phyloP scores from a whole-genome alignment of 2,113 vertebrate genomes.

The Macroglossus sobrinus region DNA sequence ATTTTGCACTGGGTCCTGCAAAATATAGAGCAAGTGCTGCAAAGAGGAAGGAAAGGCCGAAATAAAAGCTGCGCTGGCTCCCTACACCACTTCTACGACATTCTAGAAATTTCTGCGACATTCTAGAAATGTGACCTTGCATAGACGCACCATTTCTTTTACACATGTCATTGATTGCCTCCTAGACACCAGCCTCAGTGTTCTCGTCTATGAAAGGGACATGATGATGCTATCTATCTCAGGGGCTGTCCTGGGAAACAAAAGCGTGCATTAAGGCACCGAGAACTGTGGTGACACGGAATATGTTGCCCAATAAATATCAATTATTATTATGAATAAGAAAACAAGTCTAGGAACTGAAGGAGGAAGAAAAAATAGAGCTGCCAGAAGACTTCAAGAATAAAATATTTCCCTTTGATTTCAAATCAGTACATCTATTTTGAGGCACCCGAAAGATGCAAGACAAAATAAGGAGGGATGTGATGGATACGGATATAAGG shows the following conservation, averaged over 20 bases:
- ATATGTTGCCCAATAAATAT: background rate
- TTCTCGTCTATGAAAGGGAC: background rate
- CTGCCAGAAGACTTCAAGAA: background rate
- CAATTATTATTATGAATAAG: background rate
- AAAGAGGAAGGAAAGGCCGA: background rate
- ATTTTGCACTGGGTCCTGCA: background rate
- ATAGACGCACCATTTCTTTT: background rate
- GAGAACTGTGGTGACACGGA: background rate
- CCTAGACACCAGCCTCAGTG: background rate
- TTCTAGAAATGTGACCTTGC: background rate
- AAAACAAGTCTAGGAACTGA: background rate
- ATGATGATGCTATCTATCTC: background rate
- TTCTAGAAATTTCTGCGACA: background rate
- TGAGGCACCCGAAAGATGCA: background rate
- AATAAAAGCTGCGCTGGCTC: background rate
- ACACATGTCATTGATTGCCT: background rate
- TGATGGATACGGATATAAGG: background rate
- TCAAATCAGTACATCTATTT: background rate
- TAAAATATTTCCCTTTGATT: background rate
- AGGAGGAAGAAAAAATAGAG: background rate
- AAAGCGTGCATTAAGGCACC: background rate
- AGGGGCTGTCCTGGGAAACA: background rate
- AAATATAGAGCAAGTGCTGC: background rate
- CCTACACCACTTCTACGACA: background rate
- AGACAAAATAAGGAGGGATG: background rate